Evolutionary conservation across 2,113 vertebrate genomes (phyloP).

Genomic region (Meles meles): DNA sequence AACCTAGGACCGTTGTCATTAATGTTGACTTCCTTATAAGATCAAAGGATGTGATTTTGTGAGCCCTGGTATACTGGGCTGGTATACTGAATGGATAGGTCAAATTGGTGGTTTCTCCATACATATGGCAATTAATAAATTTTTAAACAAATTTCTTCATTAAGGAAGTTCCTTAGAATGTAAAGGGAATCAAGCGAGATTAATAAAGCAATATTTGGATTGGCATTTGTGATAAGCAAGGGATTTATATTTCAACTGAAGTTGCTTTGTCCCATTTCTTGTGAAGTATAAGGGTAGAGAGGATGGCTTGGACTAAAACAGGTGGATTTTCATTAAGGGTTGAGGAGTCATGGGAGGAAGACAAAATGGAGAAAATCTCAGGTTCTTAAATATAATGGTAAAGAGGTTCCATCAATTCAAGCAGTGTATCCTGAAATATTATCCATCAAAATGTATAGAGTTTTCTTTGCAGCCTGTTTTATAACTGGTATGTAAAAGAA

Average conservation of each 20-base stretch:
- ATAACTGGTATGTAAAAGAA: constrained; percentile 57
- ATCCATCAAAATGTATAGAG: constrained; percentile 50
- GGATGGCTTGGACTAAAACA: background rate
- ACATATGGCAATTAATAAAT: background rate
- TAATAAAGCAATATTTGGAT: background rate
- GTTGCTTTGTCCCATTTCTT: constrained; percentile 32
- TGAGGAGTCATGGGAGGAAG: constrained; percentile 17
- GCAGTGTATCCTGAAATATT: constrained; percentile 41
- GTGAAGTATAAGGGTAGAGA: background rate
- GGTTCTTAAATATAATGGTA: constrained; percentile 34
- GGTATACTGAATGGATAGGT: background rate
- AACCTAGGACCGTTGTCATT: background rate
- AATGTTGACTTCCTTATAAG: background rate
- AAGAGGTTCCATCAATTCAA: constrained; percentile 46
- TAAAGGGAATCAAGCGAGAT: background rate
- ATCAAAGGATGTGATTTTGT: background rate
- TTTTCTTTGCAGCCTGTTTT: constrained; percentile 63
- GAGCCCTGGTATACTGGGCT: background rate
- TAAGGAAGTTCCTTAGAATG: background rate
- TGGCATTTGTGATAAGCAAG: background rate
- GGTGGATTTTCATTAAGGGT: background rate
- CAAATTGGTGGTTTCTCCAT: background rate
- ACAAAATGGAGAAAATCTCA: constrained; percentile 13
- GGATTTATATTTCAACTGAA: constrained; percentile 12
- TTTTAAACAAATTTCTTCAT: background rate